Conservation (phyloP, 2,888 invertebrate species). For the Alentia gelatinosa region DNA sequence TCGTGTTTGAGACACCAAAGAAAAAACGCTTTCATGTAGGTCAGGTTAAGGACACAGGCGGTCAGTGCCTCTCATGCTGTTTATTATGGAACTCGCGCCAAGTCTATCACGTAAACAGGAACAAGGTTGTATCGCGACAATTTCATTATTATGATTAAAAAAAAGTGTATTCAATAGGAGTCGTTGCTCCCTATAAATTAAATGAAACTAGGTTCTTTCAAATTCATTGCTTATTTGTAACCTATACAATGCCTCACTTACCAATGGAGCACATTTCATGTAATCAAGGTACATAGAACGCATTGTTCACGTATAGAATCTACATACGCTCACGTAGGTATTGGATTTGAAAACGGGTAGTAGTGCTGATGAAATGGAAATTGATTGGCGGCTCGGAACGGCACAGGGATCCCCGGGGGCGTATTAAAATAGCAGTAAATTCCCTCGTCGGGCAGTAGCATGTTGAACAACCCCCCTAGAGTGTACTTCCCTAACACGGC, state of each 20-base stretch:
- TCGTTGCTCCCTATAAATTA: too few relatives aligned
- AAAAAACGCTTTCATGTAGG: background rate
- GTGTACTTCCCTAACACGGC: slow-evolving; percentile 12
- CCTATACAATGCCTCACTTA: too few relatives aligned
- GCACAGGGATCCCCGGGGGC: background rate
- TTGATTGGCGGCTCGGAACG: background rate
- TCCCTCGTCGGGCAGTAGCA: slow-evolving; percentile 7
- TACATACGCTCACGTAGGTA: too few relatives aligned
- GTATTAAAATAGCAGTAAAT: slow-evolving; percentile 23
- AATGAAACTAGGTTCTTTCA: too few relatives aligned
- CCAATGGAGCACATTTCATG: too few relatives aligned
- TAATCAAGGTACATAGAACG: too few relatives aligned
- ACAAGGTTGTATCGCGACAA: background rate
- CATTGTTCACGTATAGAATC: too few relatives aligned
- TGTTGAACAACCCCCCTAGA: slow-evolving; percentile 4
- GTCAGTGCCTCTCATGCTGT: background rate
- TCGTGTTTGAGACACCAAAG: background rate
- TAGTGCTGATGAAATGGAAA: slow-evolving; percentile 23
- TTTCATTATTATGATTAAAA: too few relatives aligned
- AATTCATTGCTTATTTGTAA: too few relatives aligned
- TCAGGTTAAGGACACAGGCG: background rate
- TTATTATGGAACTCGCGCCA: background rate
- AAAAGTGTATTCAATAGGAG: too few relatives aligned
- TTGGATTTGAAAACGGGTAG: background rate
- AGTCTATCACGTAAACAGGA: background rate